Base-by-base conservation (phyloP, 2,797 vertebrate species). In the Phylloscopus collybita region DNA sequence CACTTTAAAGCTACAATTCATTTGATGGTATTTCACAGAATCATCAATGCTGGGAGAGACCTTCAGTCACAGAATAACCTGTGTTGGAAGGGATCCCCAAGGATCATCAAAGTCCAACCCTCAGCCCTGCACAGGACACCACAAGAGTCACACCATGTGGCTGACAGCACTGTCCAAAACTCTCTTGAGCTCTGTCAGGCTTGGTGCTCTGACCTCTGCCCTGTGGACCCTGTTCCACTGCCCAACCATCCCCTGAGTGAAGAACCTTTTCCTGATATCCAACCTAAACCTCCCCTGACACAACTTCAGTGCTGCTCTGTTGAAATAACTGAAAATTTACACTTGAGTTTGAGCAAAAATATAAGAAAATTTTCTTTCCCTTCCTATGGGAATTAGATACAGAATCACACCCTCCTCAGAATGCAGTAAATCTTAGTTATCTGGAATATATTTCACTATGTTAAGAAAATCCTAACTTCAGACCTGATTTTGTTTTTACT, bases 41-140 rank as follows among this genome's bases (percentile, higher is more conserved):
- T 16, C 8, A 0, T 47, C 11, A 4, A 0, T 32, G 26, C 40
- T 54, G 73, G 45, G 49, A 13, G 34, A 29, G 30, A 25, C 26
- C 22, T 49, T 40, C 53, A 66, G 17, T 13, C 34, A 30, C 10
- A 34, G 15, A 54, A 29, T 0, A 53, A 21, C 9, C 26, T 47
- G 34, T 34, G n/a, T 1, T 23, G 53, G 45, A 23, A 69, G 18
- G 34, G 47, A 60, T 13, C 30, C 40, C 42, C 34, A 66, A 34
- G 30, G 9, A 54, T 13, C 9, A 71, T 6, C 13, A 1, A 27
- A 65, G 30, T 17, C 7, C 59, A 40, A 1, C 21, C 42, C 73
- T 2, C 51, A 50, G 44, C 10, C 36, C 64, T 40, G 65, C 59
- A 22, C 25, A 78, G 38, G 38, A 23, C 21, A 65, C 7, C 38